A percentile compares a stretch with the other conserved stretches of the same genome.
Evolutionary conservation across 35 echinoderm and acorn worm species (phyloP).

Genomic region (Anneissia japonica): DNA sequence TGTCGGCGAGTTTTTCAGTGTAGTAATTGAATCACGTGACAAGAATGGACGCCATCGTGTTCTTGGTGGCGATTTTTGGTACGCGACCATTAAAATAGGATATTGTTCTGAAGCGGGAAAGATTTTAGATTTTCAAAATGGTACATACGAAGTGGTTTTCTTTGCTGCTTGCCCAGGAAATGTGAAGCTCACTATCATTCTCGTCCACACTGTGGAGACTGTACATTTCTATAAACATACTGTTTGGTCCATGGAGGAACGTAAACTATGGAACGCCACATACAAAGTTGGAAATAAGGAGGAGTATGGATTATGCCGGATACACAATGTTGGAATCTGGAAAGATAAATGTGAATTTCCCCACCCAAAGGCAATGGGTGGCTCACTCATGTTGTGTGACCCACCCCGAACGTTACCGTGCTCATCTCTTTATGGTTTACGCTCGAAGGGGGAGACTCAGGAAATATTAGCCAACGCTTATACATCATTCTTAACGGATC

Average conservation of each 20-base stretch:
- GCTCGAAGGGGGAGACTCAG: background rate
- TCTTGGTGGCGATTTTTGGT: slow-evolving; percentile 8
- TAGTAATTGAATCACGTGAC: background rate
- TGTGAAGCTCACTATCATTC: background rate
- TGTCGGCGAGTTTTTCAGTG: background rate
- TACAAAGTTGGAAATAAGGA: background rate
- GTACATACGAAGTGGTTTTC: background rate
- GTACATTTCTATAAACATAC: background rate
- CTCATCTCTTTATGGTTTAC: background rate
- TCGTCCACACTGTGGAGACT: background rate
- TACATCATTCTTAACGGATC: background rate
- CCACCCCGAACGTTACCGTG: background rate
- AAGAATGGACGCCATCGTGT: background rate
- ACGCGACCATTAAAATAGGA: background rate
- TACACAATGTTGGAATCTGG: background rate
- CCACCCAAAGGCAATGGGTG: background rate
- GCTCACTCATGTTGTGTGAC: background rate
- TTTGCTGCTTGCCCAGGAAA: background rate
- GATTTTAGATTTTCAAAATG: background rate
- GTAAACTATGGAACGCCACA: background rate
- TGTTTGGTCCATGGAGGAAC: background rate
- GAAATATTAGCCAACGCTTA: background rate
- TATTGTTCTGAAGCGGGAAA: background rate
- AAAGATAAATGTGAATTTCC: slow-evolving; percentile 11
- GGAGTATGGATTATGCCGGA: background rate